Percentiles rank a stretch among this genome's conserved stretches.
These are phyloP conservation scores for Pseudochromis fuscus DNA, from an alignment of 2,797 vertebrate species.

Conservation along the genomic window DNA sequence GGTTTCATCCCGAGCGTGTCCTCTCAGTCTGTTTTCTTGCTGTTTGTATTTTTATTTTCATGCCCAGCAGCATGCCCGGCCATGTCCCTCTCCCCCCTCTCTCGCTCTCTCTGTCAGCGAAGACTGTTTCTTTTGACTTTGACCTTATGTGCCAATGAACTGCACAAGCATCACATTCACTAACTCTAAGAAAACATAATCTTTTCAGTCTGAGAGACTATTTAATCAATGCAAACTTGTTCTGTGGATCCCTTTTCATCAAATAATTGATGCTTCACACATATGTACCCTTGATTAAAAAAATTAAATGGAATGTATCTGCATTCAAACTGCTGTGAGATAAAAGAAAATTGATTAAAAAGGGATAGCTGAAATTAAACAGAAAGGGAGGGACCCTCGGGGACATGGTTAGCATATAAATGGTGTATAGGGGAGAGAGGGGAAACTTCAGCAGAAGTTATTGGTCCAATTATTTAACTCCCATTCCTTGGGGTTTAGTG, in stretches of 20 bases:
- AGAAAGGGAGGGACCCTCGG: conserved; percentile 62
- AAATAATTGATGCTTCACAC: conserved; percentile 79
- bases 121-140: conserved; percentile 61
- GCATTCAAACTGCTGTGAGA: conserved; percentile 77
- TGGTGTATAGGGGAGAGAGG: conserved; percentile 53
- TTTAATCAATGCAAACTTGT: conserved; percentile 75
- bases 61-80: conserved; percentile 22
- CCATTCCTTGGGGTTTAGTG: conserved; percentile 65
- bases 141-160: conserved; percentile 58
- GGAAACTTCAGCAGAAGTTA: conserved; percentile 70
- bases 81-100: conserved; percentile 3
- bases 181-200: conserved; percentile 72
- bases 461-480: conserved; percentile 74
- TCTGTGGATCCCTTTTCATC: conserved; percentile 60
- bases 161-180: conserved; percentile 52
- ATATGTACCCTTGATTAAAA: conserved; percentile 70
- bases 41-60: conserved; percentile 44
- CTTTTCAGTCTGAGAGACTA: conserved; percentile 63
- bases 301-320: conserved; percentile 68
- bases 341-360: conserved; percentile 83
- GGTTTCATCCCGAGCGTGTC: conserved; percentile 33
- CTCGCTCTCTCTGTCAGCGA: conserved; percentile 16
- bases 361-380: conserved; percentile 78
- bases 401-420: conserved; percentile 82
- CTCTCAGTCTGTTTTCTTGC: conserved; percentile 19